Percentiles rank a stretch among this genome's conserved stretches.
Conservation (phyloP, 2,113 vertebrate species). For the Corythornis cristatus region DNA sequence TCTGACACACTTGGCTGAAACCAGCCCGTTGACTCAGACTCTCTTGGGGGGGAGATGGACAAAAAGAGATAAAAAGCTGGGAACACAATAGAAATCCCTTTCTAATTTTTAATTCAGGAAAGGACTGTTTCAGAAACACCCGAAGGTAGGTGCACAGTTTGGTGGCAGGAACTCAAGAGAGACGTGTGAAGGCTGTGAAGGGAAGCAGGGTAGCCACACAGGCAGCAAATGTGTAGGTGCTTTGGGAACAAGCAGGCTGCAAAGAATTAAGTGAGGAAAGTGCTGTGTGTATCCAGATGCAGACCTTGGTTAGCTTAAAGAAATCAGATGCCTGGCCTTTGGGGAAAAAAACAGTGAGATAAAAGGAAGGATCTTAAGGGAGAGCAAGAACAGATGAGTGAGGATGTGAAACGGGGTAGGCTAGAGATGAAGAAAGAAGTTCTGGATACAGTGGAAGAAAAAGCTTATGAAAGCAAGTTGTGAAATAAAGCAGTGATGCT, state of each 20-base stretch:
- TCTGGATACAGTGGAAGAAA: conserved; percentile 3
- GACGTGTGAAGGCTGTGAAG: not conserved
- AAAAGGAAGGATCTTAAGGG: not conserved
- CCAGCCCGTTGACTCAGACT: not conserved
- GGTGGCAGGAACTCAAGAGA: not conserved
- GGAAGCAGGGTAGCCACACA: not conserved
- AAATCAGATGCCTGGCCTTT: not conserved
- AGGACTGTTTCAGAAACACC: not conserved
- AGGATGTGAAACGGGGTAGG: not conserved
- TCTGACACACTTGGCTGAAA: not conserved
- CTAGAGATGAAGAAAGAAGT: not conserved
- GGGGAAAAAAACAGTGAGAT: not conserved
- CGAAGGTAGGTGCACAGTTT: not conserved
- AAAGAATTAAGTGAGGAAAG: not conserved
- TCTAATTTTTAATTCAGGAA: not conserved
- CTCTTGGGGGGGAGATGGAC: not conserved
- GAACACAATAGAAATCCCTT: not conserved
- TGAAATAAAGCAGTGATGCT: conserved; percentile 31
- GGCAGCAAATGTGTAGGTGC: not conserved
- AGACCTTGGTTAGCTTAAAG: conserved; percentile 4
- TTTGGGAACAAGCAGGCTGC: not conserved
- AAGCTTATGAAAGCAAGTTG: not conserved
- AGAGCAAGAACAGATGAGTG: not conserved
- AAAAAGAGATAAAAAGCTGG: not conserved
- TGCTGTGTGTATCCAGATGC: not conserved